phyloP scores from a whole-genome alignment of 2,113 vertebrate genomes.

The Ceyx cyanopectus region DNA sequence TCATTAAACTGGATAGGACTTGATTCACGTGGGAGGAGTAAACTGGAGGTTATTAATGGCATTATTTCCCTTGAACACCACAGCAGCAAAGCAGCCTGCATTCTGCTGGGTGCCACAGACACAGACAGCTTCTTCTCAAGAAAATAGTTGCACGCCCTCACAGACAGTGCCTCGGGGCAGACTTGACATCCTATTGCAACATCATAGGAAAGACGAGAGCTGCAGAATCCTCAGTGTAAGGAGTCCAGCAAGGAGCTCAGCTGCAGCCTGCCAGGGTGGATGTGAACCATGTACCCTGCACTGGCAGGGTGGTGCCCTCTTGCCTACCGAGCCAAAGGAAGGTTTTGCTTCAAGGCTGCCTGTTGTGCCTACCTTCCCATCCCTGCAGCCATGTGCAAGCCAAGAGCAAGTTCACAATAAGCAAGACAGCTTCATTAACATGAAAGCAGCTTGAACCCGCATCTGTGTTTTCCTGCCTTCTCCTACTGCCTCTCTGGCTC shows the following conservation, averaged over 20 bases:
- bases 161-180: background rate
- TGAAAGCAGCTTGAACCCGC: background rate
- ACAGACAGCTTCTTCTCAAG: background rate
- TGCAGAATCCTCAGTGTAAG: background rate
- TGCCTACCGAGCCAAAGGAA: background rate
- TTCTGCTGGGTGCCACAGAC: background rate
- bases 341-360: background rate
- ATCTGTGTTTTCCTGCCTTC: background rate
- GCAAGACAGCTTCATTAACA: background rate
- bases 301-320: background rate
- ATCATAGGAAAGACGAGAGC: background rate
- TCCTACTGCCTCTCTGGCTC: background rate
- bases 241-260: background rate
- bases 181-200: background rate
- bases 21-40: background rate
- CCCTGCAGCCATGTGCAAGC: background rate
- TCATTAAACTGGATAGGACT: background rate
- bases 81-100: background rate
- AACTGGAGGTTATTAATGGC: background rate
- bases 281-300: rapidly evolving
- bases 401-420: background rate
- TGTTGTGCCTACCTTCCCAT: background rate
- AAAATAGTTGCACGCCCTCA: background rate
- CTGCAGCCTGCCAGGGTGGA: background rate
- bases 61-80: background rate